These are phyloP conservation scores for Sebastes alutus DNA, from an alignment of 2,797 vertebrate species.

Conservation along the genomic window DNA sequence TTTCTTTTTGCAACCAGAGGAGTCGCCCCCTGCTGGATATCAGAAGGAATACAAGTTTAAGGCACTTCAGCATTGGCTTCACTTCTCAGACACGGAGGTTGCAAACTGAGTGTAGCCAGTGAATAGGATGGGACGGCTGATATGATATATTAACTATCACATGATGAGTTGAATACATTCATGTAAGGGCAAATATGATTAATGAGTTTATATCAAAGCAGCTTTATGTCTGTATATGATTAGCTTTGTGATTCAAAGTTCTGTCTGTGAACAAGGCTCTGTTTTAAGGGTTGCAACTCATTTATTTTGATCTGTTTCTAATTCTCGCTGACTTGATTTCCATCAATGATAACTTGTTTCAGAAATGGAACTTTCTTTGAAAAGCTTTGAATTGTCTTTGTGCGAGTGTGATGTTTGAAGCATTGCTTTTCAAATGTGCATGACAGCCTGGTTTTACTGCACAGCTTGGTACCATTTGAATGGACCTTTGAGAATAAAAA, in stretches of 20 bases:
- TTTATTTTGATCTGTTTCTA: constrained; percentile 16
- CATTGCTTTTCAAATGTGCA: constrained; percentile 43
- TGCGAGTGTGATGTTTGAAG: constrained; percentile 42
- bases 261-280: neutral
- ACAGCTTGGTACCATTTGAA: constrained; percentile 42
- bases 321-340: constrained; percentile 7
- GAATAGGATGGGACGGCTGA: neutral
- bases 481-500: constrained; percentile 41
- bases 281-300: neutral
- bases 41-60: no score
- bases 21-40: no score
- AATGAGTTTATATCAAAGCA: neutral
- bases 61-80: no score
- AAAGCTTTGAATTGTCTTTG: constrained; percentile 24
- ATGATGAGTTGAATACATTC: neutral
- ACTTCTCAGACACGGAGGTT: no score
- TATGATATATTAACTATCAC: neutral
- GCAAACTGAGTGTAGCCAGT: neutral
- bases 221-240: neutral
- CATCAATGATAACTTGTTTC: constrained; percentile 11
- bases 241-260: neutral
- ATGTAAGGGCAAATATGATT: neutral
- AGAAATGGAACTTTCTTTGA: constrained; percentile 33
- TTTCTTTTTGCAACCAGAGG: no score
- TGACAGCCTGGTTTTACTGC: constrained; percentile 51